Evolutionary conservation across 2,113 vertebrate species (phyloP), one percentile per base, ranked within the genome.

Genomic region (Cygnus atratus): DNA sequence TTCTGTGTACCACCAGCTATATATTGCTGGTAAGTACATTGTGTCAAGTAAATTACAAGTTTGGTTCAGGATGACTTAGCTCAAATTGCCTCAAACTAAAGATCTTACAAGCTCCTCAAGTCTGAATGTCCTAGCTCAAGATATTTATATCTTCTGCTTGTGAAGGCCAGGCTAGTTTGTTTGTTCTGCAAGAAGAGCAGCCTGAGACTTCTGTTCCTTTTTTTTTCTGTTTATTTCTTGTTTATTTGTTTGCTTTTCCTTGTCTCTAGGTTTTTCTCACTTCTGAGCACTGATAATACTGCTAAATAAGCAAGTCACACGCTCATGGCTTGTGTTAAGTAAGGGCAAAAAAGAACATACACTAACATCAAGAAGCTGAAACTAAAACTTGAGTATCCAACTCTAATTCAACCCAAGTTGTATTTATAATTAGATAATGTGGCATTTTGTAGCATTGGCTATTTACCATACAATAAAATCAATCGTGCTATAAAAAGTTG

Each of bases 31-130:
- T n/a, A 37, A 80, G 21, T 48, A 13, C 77, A 22, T 50, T 48
- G 35, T 87, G 54, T 74, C 11, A 3, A 8, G n/a, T 48, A 88
- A 91, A 44, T 85, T 94, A 52, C 82, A 43, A 77, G 84, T 76
- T 84, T 68, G 54, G 82, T 84, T 93, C 84, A 73, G 84, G 86
- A 74, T 93, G 81, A 79, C 87, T 94, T 81, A 67, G 62, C 70
- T 92, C 41, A 76, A 48, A 73, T 73, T 84, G 66, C 81, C 92
- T 46, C 80, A 59, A 73, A 94, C 31, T 10, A 85, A 85, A 81
- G 74, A 81, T 95, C 90, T 90, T 90, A 48, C 43, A 87, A 96
- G 68, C 68, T 91, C n/a, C 66, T 94, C 17, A 58, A 81, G 31
- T 46, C 74, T 87, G 54, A 85, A 78, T 73, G n/a, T 82, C 79